These are phyloP conservation scores for Pogonophryne albipinna DNA, from an alignment of 2,797 vertebrate genomes.

Conservation along the genomic window DNA sequence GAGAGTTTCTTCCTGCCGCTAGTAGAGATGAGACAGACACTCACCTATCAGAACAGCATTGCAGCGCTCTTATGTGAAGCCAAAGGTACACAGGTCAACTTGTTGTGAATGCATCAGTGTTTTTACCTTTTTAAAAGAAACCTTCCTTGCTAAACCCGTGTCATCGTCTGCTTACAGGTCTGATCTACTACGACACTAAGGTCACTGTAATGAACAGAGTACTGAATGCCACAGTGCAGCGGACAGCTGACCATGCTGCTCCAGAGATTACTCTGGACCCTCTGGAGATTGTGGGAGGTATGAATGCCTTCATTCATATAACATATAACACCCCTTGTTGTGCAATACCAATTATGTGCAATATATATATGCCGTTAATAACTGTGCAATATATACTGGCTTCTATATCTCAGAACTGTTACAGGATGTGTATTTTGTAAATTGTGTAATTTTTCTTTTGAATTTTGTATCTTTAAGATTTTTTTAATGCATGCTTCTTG, in stretches of 20 bases:
- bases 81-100: conserved; percentile 87
- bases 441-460: too few relatives aligned
- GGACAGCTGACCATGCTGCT: conserved; percentile 96
- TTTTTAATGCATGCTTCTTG: too few relatives aligned
- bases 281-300: conserved; percentile 97
- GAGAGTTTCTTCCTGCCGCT: conserved; percentile 97
- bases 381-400: too few relatives aligned
- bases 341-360: too few relatives aligned
- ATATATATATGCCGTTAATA: too few relatives aligned
- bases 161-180: conserved; percentile 58
- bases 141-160: not conserved
- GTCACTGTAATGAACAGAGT: conserved; percentile 97
- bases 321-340: too few relatives aligned
- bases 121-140: not conserved
- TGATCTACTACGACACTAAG: conserved; percentile 98
- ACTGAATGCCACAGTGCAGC: conserved; percentile 95
- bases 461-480: too few relatives aligned
- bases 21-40: conserved; percentile 93
- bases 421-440: too few relatives aligned
- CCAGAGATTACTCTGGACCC: conserved; percentile 98
- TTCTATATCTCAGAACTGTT: too few relatives aligned
- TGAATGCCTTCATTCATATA: not conserved
- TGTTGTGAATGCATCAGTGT: not conserved
- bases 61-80: conserved; percentile 91
- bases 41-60: conserved; percentile 91